Evolutionary conservation across 2,888 invertebrate species (phyloP).

Genomic region (Phorcus lineatus): DNA sequence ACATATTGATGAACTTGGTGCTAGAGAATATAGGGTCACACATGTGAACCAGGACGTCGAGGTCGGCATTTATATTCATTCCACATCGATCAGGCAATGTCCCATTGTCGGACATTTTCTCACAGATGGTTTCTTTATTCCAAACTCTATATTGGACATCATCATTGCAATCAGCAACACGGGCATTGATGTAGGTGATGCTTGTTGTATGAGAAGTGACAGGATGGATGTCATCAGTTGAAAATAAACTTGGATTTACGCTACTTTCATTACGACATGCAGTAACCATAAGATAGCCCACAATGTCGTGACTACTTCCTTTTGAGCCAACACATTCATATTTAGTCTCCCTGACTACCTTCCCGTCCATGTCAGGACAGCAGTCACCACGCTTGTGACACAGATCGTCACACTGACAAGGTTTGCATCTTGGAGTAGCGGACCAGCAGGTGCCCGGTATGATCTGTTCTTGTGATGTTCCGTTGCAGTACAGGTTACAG

Average conservation of each 20-base stretch:
- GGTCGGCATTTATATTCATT: neutral
- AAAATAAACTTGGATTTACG: neutral
- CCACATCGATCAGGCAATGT: neutral
- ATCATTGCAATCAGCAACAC: slow-evolving; percentile 25
- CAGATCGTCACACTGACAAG: slow-evolving; percentile 23
- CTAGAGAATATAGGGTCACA: neutral
- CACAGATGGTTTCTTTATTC: slow-evolving; percentile 19
- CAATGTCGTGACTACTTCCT: neutral
- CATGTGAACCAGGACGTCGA: neutral
- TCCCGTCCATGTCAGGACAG: slow-evolving; percentile 25
- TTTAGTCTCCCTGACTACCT: neutral
- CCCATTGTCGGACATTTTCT: slow-evolving; percentile 9
- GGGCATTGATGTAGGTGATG: slow-evolving; percentile 19
- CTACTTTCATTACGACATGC: neutral
- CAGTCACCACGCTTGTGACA: slow-evolving; percentile 31
- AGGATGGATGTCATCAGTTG: neutral
- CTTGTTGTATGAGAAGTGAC: neutral
- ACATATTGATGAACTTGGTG: neutral
- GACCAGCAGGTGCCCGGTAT: too few relatives aligned
- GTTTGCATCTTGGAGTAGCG: neutral
- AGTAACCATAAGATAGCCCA: neutral
- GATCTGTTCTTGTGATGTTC: too few relatives aligned
- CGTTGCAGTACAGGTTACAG: too few relatives aligned
- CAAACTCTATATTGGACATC: neutral
- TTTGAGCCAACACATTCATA: neutral